Conservation (phyloP, 2,888 invertebrate species). For the Ophion ellenae region DNA sequence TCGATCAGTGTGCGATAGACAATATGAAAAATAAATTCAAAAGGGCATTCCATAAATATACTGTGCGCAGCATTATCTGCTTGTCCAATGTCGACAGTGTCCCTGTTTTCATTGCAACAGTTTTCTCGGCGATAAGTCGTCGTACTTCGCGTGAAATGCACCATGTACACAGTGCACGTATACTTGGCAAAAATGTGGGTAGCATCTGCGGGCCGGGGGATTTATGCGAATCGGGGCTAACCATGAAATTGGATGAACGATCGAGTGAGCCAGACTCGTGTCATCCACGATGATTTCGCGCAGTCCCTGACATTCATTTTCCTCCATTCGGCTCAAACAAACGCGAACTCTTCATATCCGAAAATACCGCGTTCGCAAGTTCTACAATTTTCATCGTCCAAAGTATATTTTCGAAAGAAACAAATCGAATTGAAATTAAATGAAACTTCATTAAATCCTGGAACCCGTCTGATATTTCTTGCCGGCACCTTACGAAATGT, state of each 20-base stretch:
- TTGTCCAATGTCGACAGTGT: not conserved
- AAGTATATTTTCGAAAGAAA: not conserved
- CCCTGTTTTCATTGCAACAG: not conserved
- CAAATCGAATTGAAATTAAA: not conserved
- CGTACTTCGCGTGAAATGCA: not conserved
- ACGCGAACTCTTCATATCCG: not conserved
- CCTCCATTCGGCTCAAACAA: not conserved
- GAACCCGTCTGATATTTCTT: not conserved
- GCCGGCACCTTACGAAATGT: not conserved
- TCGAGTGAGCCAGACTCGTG: conserved; percentile 24
- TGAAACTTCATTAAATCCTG: not conserved
- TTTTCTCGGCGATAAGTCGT: not conserved
- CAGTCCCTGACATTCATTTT: conserved; percentile 9
- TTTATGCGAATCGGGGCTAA: conserved; percentile 41
- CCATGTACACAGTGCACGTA: not conserved
- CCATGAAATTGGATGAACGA: conserved; percentile 57
- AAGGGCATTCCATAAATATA: not conserved
- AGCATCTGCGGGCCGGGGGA: conserved; percentile 26
- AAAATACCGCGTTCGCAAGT: too few species aligned
- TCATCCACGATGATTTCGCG: conserved; percentile 21
- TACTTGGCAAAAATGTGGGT: conserved; percentile 10
- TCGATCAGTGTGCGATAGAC: not conserved
- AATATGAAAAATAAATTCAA: not conserved
- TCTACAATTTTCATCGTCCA: not conserved
- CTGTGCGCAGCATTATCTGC: not conserved